These are phyloP conservation scores for Dorcus hopei DNA, from an alignment of 2,888 invertebrate genomes.

Conservation along the genomic window DNA sequence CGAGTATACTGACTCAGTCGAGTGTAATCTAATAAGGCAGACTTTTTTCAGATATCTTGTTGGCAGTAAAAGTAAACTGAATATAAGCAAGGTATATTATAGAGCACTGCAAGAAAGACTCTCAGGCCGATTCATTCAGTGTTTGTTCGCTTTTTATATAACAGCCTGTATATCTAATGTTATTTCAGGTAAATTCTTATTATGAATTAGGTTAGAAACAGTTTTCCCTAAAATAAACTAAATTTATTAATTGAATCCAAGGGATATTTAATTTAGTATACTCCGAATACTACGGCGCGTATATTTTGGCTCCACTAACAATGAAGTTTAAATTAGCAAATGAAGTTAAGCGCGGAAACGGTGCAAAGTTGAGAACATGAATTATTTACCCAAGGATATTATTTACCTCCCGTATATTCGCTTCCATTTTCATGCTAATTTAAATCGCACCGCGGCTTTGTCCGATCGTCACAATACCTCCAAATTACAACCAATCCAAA, in stretches of 20 bases:
- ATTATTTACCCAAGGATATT: constrained; percentile 11
- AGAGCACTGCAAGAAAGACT: no score
- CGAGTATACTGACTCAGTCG: no score
- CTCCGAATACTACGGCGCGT: background rate
- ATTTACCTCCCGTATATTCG: constrained; percentile 21
- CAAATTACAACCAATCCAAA: constrained; percentile 29
- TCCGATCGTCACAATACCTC: constrained; percentile 25
- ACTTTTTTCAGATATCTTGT: no score
- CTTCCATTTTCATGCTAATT: constrained; percentile 37
- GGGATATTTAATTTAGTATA: no score
- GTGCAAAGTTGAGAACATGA: background rate
- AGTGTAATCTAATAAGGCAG: no score
- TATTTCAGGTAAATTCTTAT: no score
- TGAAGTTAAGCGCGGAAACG: constrained; percentile 8
- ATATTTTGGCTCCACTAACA: constrained; percentile 3
- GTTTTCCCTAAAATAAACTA: background rate
- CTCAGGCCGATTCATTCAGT: no score
- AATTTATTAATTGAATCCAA: background rate
- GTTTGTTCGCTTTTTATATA: no score
- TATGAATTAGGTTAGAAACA: no score
- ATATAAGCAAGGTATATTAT: no score
- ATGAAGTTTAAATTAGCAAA: constrained; percentile 12
- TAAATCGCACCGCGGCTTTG: constrained; percentile 30
- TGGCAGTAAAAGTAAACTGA: no score
- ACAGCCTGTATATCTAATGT: no score